phyloP scores from a whole-genome alignment of 2,888 invertebrate genomes.

The Drosophila affinis region DNA sequence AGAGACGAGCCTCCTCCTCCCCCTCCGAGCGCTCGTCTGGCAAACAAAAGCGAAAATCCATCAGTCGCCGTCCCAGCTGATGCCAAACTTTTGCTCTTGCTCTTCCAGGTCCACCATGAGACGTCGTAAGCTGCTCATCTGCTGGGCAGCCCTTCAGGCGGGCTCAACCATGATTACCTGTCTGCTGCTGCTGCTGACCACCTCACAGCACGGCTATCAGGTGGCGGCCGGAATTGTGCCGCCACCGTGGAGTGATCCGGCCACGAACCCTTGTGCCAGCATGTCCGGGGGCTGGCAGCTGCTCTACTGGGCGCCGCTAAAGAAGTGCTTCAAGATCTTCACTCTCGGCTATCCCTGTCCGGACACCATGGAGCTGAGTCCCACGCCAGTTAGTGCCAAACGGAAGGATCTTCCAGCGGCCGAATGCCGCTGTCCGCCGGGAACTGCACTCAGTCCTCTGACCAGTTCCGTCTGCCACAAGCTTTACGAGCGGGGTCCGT shows the following conservation, averaged over 20 bases:
- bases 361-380: constrained; percentile 92
- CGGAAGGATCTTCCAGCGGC: constrained; percentile 86
- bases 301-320: constrained; percentile 92
- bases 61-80: background rate
- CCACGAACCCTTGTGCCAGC: constrained; percentile 91
- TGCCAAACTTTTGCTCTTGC: background rate
- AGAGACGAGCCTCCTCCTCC: constrained; percentile 25
- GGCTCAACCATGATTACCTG: constrained; percentile 66
- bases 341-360: constrained; percentile 93
- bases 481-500: constrained; percentile 90
- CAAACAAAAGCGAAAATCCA: constrained; percentile 5
- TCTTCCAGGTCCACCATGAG: constrained; percentile 61
- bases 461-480: constrained; percentile 88
- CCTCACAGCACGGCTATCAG: constrained; percentile 42
- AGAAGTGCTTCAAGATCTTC: constrained; percentile 94
- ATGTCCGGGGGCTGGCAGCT: constrained; percentile 93
- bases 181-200: constrained; percentile 58
- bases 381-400: constrained; percentile 83
- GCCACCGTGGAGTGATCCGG: constrained; percentile 93
- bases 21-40: background rate
- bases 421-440: constrained; percentile 93
- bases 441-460: constrained; percentile 88
- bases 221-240: constrained; percentile 86
- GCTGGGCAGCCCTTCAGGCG: constrained; percentile 74
- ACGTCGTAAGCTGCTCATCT: constrained; percentile 74